phyloP scores from a whole-genome alignment of 2,797 vertebrate species.

The Sebastes vulpes region DNA sequence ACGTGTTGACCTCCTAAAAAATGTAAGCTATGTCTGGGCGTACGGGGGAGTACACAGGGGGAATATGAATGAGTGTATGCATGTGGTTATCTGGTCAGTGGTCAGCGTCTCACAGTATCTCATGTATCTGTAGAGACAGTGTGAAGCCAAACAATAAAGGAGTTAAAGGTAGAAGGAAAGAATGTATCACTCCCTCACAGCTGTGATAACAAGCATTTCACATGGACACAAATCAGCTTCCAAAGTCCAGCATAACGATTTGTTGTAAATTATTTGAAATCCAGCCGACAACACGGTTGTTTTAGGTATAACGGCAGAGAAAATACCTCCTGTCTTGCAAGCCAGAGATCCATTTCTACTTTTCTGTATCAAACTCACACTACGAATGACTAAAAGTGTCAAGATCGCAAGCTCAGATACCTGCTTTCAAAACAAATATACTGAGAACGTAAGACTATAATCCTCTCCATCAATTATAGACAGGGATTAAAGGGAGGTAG shows the following conservation, averaged over 20 bases:
- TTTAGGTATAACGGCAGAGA: background rate
- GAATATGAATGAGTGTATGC: constrained; percentile 9
- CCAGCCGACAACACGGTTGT: background rate
- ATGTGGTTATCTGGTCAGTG: constrained; percentile 14
- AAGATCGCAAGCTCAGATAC: background rate
- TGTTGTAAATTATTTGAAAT: background rate
- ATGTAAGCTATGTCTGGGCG: background rate
- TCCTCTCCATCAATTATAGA: background rate
- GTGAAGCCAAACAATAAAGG: constrained; percentile 14
- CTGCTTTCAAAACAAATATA: background rate
- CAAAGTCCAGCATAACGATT: background rate
- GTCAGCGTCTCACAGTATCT: constrained; percentile 22
- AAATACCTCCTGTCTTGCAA: background rate
- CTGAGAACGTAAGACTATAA: background rate
- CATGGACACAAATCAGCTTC: background rate
- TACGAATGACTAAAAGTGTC: background rate
- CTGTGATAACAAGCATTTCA: background rate
- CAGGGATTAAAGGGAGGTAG: background rate
- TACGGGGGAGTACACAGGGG: background rate
- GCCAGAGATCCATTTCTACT: background rate
- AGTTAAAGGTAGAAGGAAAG: background rate
- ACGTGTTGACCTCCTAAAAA: constrained; percentile 1
- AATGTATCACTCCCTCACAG: background rate
- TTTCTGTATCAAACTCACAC: background rate
- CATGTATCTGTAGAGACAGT: background rate